Evolutionary conservation across 2,797 vertebrate species (phyloP).

Genomic region (Dendrocincla fuliginosa): DNA sequence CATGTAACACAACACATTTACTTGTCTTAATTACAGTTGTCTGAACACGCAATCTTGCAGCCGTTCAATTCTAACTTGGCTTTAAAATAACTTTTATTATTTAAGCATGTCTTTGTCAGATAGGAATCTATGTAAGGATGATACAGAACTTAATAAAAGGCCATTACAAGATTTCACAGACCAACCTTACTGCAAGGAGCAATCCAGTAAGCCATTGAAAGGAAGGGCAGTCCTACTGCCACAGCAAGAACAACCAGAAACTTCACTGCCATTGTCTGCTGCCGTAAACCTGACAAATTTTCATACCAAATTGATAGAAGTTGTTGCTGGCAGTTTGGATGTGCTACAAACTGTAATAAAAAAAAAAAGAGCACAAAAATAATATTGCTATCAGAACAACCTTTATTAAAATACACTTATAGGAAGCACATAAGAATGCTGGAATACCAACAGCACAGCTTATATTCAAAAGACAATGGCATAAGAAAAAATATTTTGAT

Average conservation of each 20-base stretch:
- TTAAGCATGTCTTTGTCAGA: neutral
- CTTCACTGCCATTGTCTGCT: constrained; percentile 93
- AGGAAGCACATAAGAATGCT: neutral
- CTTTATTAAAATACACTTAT: neutral
- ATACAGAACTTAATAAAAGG: neutral
- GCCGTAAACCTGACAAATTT: constrained; percentile 90
- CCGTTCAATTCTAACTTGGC: neutral
- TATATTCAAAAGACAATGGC: neutral
- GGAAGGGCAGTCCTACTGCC: constrained; percentile 88
- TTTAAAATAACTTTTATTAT: neutral
- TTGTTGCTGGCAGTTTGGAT: constrained; percentile 98
- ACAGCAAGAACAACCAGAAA: constrained; percentile 93
- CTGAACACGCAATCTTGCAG: neutral
- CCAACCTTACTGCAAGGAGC: constrained; percentile 94
- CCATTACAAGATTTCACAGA: neutral
- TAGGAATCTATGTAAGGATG: neutral
- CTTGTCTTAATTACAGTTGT: neutral
- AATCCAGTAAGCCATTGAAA: constrained; percentile 92
- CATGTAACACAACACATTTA: neutral
- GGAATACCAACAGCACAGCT: neutral
- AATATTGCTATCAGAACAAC: neutral
- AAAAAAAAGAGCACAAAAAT: neutral
- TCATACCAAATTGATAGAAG: constrained; percentile 98
- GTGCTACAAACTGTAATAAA: constrained; percentile 91
- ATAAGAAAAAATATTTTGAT: neutral